phyloP scores from a whole-genome alignment of 2,888 invertebrate species.

The Sminthurinus aureus region DNA sequence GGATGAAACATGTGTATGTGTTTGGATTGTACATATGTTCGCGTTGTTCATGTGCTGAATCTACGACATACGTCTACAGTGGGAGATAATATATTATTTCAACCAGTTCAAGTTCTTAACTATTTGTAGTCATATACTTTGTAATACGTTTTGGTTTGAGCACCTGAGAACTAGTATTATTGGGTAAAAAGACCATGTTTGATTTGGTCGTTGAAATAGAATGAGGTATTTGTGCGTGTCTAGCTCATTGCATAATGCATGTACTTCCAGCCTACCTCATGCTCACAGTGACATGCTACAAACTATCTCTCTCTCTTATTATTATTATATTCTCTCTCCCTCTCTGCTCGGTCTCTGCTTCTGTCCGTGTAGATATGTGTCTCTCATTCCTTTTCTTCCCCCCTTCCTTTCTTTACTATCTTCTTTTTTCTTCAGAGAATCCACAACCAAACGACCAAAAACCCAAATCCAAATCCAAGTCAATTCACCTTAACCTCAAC shows the following conservation, averaged over 20 bases:
- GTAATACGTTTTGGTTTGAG: not conserved
- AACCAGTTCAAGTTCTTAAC: too few relatives aligned
- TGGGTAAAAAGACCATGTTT: not conserved
- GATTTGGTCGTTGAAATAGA: conserved; percentile 15
- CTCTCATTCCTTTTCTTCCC: too few relatives aligned
- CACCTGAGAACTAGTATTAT: not conserved
- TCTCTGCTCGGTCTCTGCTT: too few relatives aligned
- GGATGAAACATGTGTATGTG: not conserved
- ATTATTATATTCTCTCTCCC: too few relatives aligned
- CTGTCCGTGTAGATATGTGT: too few relatives aligned
- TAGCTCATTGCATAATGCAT: conserved; percentile 23
- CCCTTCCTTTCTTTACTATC: too few relatives aligned
- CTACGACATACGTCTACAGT: too few relatives aligned
- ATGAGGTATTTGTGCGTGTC: conserved; percentile 24
- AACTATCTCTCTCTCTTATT: not conserved
- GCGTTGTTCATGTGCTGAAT: too few relatives aligned
- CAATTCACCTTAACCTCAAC: not conserved
- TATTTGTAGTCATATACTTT: too few relatives aligned
- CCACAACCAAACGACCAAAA: not conserved
- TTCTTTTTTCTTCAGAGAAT: not conserved
- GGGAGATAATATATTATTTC: too few relatives aligned
- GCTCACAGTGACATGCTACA: conserved; percentile 15
- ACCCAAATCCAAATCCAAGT: not conserved
- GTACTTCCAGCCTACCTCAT: conserved; percentile 18
- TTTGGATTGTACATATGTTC: too few relatives aligned